Evolutionary conservation across 2,797 vertebrate genomes (phyloP).

Genomic region (Sebastes steindachneri): DNA sequence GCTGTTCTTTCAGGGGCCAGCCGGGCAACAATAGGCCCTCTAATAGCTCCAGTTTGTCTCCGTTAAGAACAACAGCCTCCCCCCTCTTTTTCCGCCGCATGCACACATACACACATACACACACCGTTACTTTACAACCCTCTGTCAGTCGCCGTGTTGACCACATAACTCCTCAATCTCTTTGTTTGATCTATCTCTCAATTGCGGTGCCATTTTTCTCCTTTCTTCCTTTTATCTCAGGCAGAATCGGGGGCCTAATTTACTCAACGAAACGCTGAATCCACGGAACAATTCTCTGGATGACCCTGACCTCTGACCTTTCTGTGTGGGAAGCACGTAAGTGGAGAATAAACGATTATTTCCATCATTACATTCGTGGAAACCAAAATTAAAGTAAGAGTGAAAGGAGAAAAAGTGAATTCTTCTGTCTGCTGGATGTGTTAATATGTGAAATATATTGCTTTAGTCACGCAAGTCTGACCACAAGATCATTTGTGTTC

Average conservation of each 20-base stretch:
- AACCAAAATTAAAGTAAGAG: background rate
- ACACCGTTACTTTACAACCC: constrained; percentile 28
- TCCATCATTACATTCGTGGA: background rate
- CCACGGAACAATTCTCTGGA: background rate
- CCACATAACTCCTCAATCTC: constrained; percentile 48
- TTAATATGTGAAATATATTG: no score
- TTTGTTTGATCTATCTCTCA: constrained; percentile 10
- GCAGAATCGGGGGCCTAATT: background rate
- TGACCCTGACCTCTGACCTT: constrained; percentile 23
- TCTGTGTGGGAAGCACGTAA: background rate
- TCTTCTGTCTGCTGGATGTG: background rate
- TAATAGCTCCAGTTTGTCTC: constrained; percentile 83
- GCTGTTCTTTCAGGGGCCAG: constrained; percentile 76
- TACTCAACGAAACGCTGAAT: background rate
- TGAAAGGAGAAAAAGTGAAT: background rate
- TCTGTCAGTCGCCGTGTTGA: constrained; percentile 10
- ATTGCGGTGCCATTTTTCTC: constrained; percentile 31
- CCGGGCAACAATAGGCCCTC: constrained; percentile 73
- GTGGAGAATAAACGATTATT: background rate
- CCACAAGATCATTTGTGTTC: no score
- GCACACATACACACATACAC: constrained; percentile 32
- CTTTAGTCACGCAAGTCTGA: no score
- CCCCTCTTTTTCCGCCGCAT: constrained; percentile 6
- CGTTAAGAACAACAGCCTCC: constrained; percentile 73
- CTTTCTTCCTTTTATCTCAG: background rate